Evolutionary conservation across 2,113 vertebrate species (phyloP).

Genomic region (Centropristis striata): DNA sequence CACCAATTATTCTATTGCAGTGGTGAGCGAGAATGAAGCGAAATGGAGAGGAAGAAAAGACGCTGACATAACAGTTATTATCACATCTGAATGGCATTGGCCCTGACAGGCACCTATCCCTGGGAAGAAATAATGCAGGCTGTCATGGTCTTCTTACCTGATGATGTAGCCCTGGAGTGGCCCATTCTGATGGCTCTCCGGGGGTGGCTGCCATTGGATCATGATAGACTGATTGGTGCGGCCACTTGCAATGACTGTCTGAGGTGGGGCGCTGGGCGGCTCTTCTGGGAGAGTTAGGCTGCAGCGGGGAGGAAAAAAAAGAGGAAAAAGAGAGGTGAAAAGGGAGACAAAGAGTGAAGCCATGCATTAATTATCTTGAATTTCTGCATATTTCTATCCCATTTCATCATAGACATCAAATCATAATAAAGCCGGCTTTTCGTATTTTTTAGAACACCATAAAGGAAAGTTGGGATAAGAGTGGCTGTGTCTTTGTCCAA

Average conservation of each 20-base stretch:
- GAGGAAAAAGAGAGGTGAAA: slow-evolving; percentile 32
- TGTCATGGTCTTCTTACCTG: slow-evolving; percentile 85
- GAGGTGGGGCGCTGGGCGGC: slow-evolving; percentile 94
- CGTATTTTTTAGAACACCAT: slow-evolving; percentile 25
- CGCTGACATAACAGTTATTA: slow-evolving; percentile 70
- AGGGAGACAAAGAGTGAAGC: slow-evolving; percentile 46
- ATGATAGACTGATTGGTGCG: slow-evolving; percentile 99
- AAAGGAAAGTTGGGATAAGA: slow-evolving; percentile 53
- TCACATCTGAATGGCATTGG: slow-evolving; percentile 54
- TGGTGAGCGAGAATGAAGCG: slow-evolving; percentile 40
- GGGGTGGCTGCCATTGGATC: slow-evolving; percentile 98
- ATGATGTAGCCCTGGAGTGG: slow-evolving; percentile 96
- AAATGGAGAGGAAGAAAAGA: slow-evolving; percentile 60
- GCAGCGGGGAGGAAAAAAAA: background rate
- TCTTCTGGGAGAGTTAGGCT: slow-evolving; percentile 96
- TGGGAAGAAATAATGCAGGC: slow-evolving; percentile 31
- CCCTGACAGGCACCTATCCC: slow-evolving; percentile 41
- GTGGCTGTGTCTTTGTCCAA: slow-evolving; percentile 55
- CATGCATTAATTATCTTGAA: slow-evolving; percentile 64
- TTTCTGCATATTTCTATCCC: slow-evolving; percentile 76
- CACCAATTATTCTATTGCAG: slow-evolving; percentile 67
- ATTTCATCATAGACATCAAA: slow-evolving; percentile 78
- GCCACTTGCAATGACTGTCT: slow-evolving; percentile 96
- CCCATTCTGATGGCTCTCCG: slow-evolving; percentile 96
- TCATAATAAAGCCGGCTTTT: slow-evolving; percentile 52